Evolutionary conservation across 2,797 vertebrate species (phyloP).

Genomic region (Leuciscus waleckii): DNA sequence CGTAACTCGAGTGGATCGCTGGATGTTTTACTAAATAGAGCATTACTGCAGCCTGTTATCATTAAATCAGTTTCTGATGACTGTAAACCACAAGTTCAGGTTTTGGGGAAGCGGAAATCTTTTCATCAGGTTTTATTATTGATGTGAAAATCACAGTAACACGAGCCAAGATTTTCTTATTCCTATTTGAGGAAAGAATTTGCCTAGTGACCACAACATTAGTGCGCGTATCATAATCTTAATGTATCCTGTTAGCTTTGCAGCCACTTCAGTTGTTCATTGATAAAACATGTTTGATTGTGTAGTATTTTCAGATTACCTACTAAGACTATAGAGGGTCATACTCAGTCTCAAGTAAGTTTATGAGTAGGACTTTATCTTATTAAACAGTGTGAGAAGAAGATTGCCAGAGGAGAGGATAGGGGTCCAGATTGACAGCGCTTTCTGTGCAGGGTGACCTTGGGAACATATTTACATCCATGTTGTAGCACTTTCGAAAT

Average conservation of each 20-base stretch:
- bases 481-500: conserved; percentile 32
- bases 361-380: background rate
- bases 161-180: conserved; percentile 30
- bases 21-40: conserved; percentile 10
- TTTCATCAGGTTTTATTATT: conserved; percentile 42
- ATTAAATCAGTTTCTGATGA: conserved; percentile 37
- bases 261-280: conserved; percentile 1
- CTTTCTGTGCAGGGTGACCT: conserved; percentile 53
- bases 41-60: conserved; percentile 13
- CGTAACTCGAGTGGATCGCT: conserved; percentile 1
- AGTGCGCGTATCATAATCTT: background rate
- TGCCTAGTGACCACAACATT: background rate
- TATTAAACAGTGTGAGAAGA: background rate
- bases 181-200: conserved; percentile 14
- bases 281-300: conserved; percentile 4
- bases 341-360: background rate
- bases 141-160: conserved; percentile 42
- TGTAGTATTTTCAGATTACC: background rate
- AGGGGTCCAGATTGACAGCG: conserved; percentile 32
- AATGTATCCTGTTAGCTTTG: conserved; percentile 12
- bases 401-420: background rate
- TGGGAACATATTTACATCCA: conserved; percentile 43
- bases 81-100: conserved; percentile 27
- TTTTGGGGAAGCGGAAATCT: conserved; percentile 19
- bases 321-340: background rate